A percentile compares a stretch with the other conserved stretches of the same genome.
Conservation (phyloP, 2,888 invertebrate species). For the Cinara cedri region DNA sequence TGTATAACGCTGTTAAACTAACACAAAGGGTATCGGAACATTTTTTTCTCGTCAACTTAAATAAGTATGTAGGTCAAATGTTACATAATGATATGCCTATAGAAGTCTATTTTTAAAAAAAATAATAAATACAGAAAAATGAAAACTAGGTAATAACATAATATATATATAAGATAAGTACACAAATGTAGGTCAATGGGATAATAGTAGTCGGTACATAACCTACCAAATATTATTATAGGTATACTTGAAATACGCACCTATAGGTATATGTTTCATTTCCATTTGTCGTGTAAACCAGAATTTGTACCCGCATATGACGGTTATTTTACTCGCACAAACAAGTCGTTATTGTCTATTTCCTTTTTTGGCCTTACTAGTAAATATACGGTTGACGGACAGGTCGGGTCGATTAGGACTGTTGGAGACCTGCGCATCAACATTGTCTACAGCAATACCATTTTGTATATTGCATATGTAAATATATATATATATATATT, state of each 20-base stretch:
- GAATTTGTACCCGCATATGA: constrained; percentile 34
- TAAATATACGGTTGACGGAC: not conserved
- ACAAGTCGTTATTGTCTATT: constrained; percentile 33
- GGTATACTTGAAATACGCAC: not conserved
- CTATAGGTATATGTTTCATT: constrained; percentile 8
- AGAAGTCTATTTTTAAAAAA: not conserved
- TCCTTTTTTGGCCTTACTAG: constrained; percentile 32
- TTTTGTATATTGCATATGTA: too few species aligned
- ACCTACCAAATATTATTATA: not conserved
- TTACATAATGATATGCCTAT: not conserved
- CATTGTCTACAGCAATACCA: too few species aligned
- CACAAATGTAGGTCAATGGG: constrained; percentile 29
- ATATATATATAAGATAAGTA: not conserved
- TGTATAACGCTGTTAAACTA: too few species aligned
- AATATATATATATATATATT: too few species aligned
- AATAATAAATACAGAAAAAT: not conserved
- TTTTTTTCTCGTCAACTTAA: too few species aligned
- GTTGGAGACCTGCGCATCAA: not conserved
- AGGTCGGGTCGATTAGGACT: not conserved
- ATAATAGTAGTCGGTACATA: not conserved
- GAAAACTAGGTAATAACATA: too few species aligned
- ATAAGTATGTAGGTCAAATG: too few species aligned
- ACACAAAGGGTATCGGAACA: too few species aligned
- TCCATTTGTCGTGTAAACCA: constrained; percentile 22
- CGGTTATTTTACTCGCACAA: not conserved